A percentile compares a stretch with the other conserved stretches of the same genome.
phyloP scores from a whole-genome alignment of 2,888 invertebrate species.

The Eretmocerus hayati region DNA sequence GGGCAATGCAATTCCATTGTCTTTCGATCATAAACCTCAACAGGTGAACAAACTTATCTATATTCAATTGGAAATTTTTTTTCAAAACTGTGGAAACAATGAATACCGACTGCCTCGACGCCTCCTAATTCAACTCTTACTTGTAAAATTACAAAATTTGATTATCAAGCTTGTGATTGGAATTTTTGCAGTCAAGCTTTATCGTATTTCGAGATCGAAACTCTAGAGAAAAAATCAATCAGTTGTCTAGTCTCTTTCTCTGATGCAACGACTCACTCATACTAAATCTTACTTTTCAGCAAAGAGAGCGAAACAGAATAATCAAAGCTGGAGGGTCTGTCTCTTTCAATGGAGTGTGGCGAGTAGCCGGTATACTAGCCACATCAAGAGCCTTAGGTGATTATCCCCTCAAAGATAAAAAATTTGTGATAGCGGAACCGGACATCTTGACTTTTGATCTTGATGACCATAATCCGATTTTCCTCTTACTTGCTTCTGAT shows the following conservation, averaged over 20 bases:
- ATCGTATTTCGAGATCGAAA: no score
- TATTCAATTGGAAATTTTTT: no score
- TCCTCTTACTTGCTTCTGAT: slow-evolving; percentile 88
- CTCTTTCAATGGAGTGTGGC: slow-evolving; percentile 92
- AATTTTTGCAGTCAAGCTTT: no score
- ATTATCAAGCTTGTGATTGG: no score
- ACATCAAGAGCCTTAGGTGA: slow-evolving; percentile 92
- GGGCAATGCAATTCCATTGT: slow-evolving; percentile 84
- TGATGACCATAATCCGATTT: slow-evolving; percentile 77
- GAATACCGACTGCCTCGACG: no score
- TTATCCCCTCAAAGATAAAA: slow-evolving; percentile 89
- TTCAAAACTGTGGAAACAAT: no score
- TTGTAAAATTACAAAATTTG: no score
- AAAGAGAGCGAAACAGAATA: slow-evolving; percentile 83
- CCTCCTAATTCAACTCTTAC: no score
- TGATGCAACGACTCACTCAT: not conserved
- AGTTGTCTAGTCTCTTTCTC: no score
- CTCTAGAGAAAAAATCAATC: no score
- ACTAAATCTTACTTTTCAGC: slow-evolving; percentile 47
- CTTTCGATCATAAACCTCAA: slow-evolving; percentile 95
- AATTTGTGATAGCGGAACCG: slow-evolving; percentile 90
- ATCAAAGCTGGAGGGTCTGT: slow-evolving; percentile 93
- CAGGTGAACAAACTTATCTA: slow-evolving; percentile 59
- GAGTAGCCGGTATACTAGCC: slow-evolving; percentile 90
- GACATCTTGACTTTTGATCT: slow-evolving; percentile 90